Percentiles rank a stretch among this genome's conserved stretches.
phyloP scores from a whole-genome alignment of 2,888 invertebrate species.

The Auanema sp. region DNA sequence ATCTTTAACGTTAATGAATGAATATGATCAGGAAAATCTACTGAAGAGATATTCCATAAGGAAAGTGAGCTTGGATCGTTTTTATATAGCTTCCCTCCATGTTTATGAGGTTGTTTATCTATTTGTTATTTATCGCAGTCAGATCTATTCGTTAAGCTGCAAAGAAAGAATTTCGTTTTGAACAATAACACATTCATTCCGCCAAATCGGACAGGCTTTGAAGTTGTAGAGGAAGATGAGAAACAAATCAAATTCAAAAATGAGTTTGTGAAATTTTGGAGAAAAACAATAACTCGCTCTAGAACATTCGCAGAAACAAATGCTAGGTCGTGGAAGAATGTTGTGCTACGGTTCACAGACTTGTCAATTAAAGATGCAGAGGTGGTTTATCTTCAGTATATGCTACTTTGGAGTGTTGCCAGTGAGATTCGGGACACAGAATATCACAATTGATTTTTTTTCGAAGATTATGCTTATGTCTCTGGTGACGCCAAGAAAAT shows the following conservation, averaged over 20 bases:
- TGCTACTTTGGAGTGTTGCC: constrained; percentile 53
- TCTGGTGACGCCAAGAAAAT: constrained; percentile 29
- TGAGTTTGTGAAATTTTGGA: constrained; percentile 23
- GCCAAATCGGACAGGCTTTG: constrained; percentile 54
- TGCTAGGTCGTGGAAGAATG: constrained; percentile 51
- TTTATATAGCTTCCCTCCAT: constrained; percentile 55
- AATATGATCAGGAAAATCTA: constrained; percentile 23
- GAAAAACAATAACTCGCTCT: constrained; percentile 15
- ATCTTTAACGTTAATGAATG: background rate
- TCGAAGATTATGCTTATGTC: constrained; percentile 50
- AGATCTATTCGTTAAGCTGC: constrained; percentile 21
- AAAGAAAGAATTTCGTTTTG: constrained; percentile 54
- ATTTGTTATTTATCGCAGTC: too few relatives aligned
- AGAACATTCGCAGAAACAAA: constrained; percentile 57
- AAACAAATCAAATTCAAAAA: constrained; percentile 41
- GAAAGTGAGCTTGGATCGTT: constrained; percentile 58
- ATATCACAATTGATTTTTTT: background rate
- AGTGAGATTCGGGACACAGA: constrained; percentile 26
- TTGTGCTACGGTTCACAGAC: constrained; percentile 51
- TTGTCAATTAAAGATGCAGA: constrained; percentile 57
- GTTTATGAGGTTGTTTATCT: constrained; percentile 30
- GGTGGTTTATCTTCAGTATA: constrained; percentile 54
- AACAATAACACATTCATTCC: constrained; percentile 60
- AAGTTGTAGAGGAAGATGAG: constrained; percentile 49
- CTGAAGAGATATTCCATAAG: constrained; percentile 54